Evolutionary conservation across 2,888 invertebrate species (phyloP).

Genomic region (Chloroclysta siterata): DNA sequence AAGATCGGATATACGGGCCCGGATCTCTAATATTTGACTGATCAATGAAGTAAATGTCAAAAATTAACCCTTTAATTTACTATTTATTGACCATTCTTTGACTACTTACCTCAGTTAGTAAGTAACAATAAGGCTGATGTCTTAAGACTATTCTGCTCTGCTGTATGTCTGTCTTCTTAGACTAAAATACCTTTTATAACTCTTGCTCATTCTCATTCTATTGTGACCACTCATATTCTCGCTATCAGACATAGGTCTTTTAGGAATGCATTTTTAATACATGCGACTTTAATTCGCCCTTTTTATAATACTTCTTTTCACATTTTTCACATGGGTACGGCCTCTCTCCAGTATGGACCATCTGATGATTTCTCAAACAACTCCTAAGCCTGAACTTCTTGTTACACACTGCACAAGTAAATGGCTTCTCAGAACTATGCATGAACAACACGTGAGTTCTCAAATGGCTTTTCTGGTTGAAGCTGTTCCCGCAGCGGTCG

Average conservation of each 20-base stretch:
- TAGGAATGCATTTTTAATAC: constrained; percentile 19
- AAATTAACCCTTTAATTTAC: too few relatives aligned
- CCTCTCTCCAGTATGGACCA: constrained; percentile 18
- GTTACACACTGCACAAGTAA: constrained; percentile 9
- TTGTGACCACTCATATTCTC: not conserved
- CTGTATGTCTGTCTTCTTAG: too few relatives aligned
- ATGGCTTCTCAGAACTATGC: constrained; percentile 36
- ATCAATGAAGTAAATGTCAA: too few relatives aligned
- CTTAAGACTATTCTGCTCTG: too few relatives aligned
- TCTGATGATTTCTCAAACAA: constrained; percentile 21
- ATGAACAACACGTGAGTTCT: constrained; percentile 28
- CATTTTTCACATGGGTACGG: constrained; percentile 19
- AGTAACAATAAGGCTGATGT: too few relatives aligned
- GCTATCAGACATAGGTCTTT: not conserved
- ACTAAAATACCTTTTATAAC: too few relatives aligned
- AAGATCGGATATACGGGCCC: too few relatives aligned
- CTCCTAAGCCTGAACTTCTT: constrained; percentile 31
- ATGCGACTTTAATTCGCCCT: constrained; percentile 17
- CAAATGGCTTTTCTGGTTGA: constrained; percentile 25
- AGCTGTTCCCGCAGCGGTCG: constrained; percentile 22
- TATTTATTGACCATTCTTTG: too few relatives aligned
- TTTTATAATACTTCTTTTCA: constrained; percentile 23
- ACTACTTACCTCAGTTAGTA: too few relatives aligned
- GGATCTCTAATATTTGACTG: too few relatives aligned
- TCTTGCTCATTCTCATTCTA: not conserved